Percentiles rank a stretch among this genome's conserved stretches.
Conservation (phyloP, 2,888 invertebrate genomes). For the Autographa gamma region DNA sequence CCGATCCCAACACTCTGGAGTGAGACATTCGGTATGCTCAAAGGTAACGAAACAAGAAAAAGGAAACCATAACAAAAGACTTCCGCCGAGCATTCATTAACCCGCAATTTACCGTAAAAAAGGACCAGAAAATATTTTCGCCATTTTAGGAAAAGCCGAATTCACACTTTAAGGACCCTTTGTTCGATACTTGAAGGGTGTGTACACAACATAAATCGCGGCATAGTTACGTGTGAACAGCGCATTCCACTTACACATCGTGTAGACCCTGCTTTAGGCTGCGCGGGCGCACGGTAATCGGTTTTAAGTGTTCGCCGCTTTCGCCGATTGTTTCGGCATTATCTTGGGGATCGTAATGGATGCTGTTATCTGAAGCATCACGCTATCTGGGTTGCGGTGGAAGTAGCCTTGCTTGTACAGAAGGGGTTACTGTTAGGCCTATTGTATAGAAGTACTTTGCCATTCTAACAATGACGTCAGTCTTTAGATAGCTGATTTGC, state of each 20-base stretch:
- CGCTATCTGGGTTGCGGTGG: constrained; percentile 16
- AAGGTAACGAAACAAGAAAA: constrained; percentile 12
- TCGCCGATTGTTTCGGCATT: constrained; percentile 56
- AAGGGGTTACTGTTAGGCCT: constrained; percentile 10
- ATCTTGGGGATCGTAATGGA: constrained; percentile 56
- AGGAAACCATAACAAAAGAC: constrained; percentile 43
- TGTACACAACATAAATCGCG: constrained; percentile 67
- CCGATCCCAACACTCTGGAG: not conserved
- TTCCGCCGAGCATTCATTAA: constrained; percentile 44
- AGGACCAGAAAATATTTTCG: constrained; percentile 5
- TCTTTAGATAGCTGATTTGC: not conserved
- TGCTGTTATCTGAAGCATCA: constrained; percentile 46
- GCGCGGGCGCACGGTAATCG: constrained; percentile 68
- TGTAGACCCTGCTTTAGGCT: constrained; percentile 54
- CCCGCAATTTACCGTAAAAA: constrained; percentile 38
- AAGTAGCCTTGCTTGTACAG: constrained; percentile 38
- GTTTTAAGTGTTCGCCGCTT: constrained; percentile 67
- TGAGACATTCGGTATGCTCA: too few relatives aligned
- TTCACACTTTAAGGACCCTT: constrained; percentile 47
- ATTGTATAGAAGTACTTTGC: not conserved
- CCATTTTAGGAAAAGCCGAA: constrained; percentile 42
- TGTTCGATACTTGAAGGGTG: constrained; percentile 54
- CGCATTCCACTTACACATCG: constrained; percentile 67
- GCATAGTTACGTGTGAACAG: constrained; percentile 66
- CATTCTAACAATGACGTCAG: not conserved